Evolutionary conservation across 2,888 invertebrate genomes (phyloP), one percentile per base, ranked within the genome.

Genomic region (Lycocerus yunnanus): DNA sequence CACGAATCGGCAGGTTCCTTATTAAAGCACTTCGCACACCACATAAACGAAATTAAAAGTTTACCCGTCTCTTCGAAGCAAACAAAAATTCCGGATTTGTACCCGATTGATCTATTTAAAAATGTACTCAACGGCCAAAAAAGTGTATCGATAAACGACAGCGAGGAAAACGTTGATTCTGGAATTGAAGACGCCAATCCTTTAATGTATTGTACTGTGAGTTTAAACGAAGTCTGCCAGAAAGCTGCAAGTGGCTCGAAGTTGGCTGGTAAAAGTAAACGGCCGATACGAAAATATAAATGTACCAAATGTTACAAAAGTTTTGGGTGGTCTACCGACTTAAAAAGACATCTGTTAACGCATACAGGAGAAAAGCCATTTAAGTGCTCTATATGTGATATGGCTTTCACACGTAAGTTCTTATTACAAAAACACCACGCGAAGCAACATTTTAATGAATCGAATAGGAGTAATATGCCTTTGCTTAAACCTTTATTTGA

Each of bases 311-410:
- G 88, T 77, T 76, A 76, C 15, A 87, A 85, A 79, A 82, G 81
- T 20, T 88, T 87, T 76, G 86, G 86, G 8, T 87, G 87, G 87
- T 84, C 86, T 1, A 87, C 87, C 1, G 88, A 87, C 80, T 81
- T 88, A 70, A 88, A 88, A 78, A 80, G 87, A 21, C 87, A 88
- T 79, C 83, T 85, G 76, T 80, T 87, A n/a, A 85, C 84, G 14
- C 87, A 87, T 75, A 87, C 86, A 11, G 87, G 87, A 9, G 87
- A 88, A 78, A 80, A 85, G 15, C 87, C 87, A 0, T 87, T 87
- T 73, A 84, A 83, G 74, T 88, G 87, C 78, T 80, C 81, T 14
- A 71, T 74, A n/a, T 88, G 88, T 77, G 80, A 82, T 75, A 83
- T 85, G 3, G 83, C 84, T 4, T 88, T 87, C 76, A 87, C 87